Base-by-base conservation (phyloP, 2,797 vertebrate species). In the Natrix natrix region DNA sequence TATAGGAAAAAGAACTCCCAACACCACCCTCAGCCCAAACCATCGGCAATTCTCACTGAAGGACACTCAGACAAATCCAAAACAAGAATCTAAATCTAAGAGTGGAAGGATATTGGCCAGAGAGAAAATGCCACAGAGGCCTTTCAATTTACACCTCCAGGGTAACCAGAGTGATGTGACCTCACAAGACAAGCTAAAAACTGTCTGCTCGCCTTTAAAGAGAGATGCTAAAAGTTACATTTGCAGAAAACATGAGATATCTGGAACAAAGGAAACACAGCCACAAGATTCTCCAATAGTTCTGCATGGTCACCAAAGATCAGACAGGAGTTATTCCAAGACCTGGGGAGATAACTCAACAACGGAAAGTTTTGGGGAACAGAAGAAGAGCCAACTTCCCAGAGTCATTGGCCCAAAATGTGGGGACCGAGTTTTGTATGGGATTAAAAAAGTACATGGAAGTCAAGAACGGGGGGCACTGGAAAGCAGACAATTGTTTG, bases 191-290 rank as follows among this genome's bases (percentile, higher is more conserved):
- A 98, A 98, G 94, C 90, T 97, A 66, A 98, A 94, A 95, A 92
- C 61, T 0, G 96, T 74, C 91, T 98, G 98, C 98, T 97, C 98
- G 1, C 98, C 98, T 92, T 97, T 96, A 98, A 97, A 93, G 66
- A 48, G 69, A 95, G 86, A 16, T 1, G 52, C 43, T 63, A 26
- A 48, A 16, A 22, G 20, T 4, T 54, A 37, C 0, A 10, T 37
- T 54, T 11, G 22, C 86, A 74, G 8, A 10, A 37, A 55, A 10
- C 32, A 7, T 8, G 12, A 66, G 7, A 26, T 88, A 91, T 13
- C 0, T 86, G 92, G 56, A 90, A 93, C 56, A 5, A 90, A n/a
- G 93, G 96, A 74, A 0, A 59, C 32, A 1, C 92, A 28, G 86
- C 86, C 66, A 92, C 37, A 91, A 92, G 95, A 95, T 6, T 26